Evolutionary conservation across 2,113 vertebrate genomes (phyloP), one percentile per base, ranked within the genome.

Genomic region (Lagopus leucura): DNA sequence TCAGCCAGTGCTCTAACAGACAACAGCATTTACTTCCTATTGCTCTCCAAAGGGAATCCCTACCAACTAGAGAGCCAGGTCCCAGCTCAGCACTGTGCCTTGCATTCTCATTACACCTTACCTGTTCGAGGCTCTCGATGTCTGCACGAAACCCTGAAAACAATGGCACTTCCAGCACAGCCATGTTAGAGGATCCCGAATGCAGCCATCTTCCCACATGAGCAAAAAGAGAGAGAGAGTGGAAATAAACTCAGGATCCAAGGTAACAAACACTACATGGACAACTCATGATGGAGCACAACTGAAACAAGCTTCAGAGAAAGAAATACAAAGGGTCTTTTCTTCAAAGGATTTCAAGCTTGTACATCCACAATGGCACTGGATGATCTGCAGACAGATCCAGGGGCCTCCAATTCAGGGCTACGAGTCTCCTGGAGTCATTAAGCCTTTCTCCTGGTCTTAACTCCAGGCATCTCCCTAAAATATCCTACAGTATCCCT

Each of bases 111-210:
- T 16, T 3, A 24, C 21, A 5, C 57, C 95, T 67, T 95, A 99
- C 99, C 98, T 98, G 98, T 95, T 99, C 99, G 72, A 99, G 98
- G 93, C 98, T 99, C 96, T 99, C 98, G 0, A 98, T 55, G 54
- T 99, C 98, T 8, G 98, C 98, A 86, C 97, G 96, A 93, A 99
- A 99, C 11, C 99, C 98, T 0, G 99, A 99, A 82, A 99, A 98
- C 94, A 99, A 96, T 1, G 98, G 98, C 86, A 99, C 98, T 80
- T 99, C 99, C 80, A 99, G 74, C 80, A 99, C 98, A 4, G 99
- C 99, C 99, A 99, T 99, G 97, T 99, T 99, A 47, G 99, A 99
- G 32, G 99, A 98, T n/a, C 98, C 99, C 20, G 98, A 97, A 75
- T 99, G 98, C 60, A 99, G 98, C 99, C 99, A 99, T 85, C 99